Conservation (phyloP, 2,888 invertebrate species). For the Gymnoscelis rufifasciata region DNA sequence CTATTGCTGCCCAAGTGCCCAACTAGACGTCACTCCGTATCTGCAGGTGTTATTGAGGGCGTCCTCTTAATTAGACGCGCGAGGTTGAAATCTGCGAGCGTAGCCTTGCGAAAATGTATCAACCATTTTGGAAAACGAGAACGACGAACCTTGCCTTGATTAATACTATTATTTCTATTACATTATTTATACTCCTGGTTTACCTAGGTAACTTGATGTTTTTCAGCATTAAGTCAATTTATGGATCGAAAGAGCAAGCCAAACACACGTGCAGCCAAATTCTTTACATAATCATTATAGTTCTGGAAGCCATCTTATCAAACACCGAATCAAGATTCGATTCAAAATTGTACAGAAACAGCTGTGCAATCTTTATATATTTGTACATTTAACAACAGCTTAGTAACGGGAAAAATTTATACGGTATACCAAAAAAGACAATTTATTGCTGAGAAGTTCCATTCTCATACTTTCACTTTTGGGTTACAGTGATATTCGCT, state of each 20-base stretch:
- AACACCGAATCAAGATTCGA: conserved; percentile 22
- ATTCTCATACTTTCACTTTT: conserved; percentile 56
- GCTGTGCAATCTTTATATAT: conserved; percentile 26
- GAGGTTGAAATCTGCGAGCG: not conserved
- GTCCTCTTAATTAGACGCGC: conserved; percentile 24
- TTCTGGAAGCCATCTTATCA: conserved; percentile 8
- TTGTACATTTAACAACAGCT: conserved; percentile 18
- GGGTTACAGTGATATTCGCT: conserved; percentile 34
- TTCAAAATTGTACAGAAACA: conserved; percentile 21
- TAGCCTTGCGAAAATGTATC: not conserved
- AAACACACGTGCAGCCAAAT: not conserved
- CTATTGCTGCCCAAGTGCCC: conserved; percentile 49
- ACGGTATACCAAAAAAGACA: conserved; percentile 27
- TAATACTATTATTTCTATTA: too few relatives aligned
- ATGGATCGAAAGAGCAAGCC: not conserved
- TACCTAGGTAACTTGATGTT: too few relatives aligned
- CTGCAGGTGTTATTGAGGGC: conserved; percentile 44
- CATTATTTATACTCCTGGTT: too few relatives aligned
- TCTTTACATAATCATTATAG: conserved; percentile 9
- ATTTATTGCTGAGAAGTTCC: conserved; percentile 37
- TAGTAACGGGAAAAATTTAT: conserved; percentile 18
- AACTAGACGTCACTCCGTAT: conserved; percentile 46
- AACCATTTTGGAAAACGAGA: too few relatives aligned
- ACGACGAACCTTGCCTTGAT: too few relatives aligned
- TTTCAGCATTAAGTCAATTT: too few relatives aligned